A percentile compares a stretch with the other conserved stretches of the same genome.
Conservation (phyloP, 2,888 invertebrate genomes). For the Ferdinandea cuprea region DNA sequence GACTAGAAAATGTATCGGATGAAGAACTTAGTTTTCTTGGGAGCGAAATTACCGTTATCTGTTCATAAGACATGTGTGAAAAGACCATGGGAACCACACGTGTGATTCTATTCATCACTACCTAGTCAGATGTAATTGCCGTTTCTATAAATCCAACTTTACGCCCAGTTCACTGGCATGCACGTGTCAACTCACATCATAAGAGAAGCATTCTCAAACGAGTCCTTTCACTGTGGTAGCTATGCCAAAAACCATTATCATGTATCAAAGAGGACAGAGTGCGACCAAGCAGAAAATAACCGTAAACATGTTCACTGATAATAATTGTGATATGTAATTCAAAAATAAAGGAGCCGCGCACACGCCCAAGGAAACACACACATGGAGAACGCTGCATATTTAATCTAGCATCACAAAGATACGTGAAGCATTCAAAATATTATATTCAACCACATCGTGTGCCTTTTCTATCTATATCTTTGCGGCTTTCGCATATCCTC, state of each 20-base stretch:
- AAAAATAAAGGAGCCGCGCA: background rate
- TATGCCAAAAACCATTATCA: background rate
- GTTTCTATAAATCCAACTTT: no score
- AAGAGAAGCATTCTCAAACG: no score
- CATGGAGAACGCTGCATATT: background rate
- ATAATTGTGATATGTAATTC: background rate
- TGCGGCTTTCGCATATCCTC: constrained; percentile 5
- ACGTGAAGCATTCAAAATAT: constrained; percentile 25
- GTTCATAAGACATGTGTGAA: no score
- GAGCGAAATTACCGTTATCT: no score
- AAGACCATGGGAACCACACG: no score
- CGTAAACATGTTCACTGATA: constrained; percentile 9
- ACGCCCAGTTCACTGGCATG: no score
- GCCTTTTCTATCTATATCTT: constrained; percentile 24
- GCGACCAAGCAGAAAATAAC: background rate
- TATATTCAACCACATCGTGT: constrained; percentile 30
- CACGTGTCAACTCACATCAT: no score
- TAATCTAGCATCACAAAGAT: constrained; percentile 16
- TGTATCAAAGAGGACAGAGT: constrained; percentile 11
- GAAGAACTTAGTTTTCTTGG: no score
- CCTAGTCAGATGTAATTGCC: no score
- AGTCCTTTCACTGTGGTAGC: no score
- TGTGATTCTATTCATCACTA: no score
- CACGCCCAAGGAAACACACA: constrained; percentile 8
- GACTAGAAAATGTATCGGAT: no score